Evolutionary conservation across 2,113 vertebrate species (phyloP), one percentile per base, ranked within the genome.

Genomic region (Aegotheles bennettii): DNA sequence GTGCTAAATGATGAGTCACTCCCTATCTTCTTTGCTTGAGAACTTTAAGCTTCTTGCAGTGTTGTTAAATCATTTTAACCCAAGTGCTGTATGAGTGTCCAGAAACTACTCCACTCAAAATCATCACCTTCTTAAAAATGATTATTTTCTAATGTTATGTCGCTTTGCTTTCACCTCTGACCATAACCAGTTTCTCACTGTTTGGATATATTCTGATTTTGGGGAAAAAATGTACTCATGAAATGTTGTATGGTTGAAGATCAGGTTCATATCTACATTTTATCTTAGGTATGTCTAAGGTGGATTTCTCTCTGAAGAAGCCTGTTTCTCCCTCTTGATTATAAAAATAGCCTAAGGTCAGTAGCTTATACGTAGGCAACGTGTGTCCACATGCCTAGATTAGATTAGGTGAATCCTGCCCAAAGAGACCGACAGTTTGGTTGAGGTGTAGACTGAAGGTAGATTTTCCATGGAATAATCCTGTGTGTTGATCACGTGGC

Each of bases 41-140:
- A 81, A 95, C 68, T 83, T 84, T 79, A 89, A 87, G 50, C 42
- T 82, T 16, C 50, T 91, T 87, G 43, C 78, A 60, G 70, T 20
- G 21, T 36, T 87, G 60, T 78, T 92, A 95, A 90, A 86, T 94
- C 75, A 67, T 91, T 89, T 85, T 95, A 51, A 90, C 86, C 83
- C 13, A 75, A 92, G 71, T 45, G 35, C n/a, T 74, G 3, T 45
- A 26, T 21, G 47, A 89, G 54, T 70, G 88, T 81, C 51, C 90
- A 88, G 57, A 35, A 94, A 64, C 70, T 76, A 59, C 10, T 76
- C n/a, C 23, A 28, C 64, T 84, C 40, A 77, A 84, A 91, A 89
- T 71, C 20, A 42, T 28, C 36, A 50, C 33, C 57, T 33, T 20
- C 53, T 77, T 67, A 68, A 80, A 48, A 87, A 45, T 8, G 69